phyloP scores from a whole-genome alignment of 1,140 invertebrate genomes.

The Patella vulgata region DNA sequence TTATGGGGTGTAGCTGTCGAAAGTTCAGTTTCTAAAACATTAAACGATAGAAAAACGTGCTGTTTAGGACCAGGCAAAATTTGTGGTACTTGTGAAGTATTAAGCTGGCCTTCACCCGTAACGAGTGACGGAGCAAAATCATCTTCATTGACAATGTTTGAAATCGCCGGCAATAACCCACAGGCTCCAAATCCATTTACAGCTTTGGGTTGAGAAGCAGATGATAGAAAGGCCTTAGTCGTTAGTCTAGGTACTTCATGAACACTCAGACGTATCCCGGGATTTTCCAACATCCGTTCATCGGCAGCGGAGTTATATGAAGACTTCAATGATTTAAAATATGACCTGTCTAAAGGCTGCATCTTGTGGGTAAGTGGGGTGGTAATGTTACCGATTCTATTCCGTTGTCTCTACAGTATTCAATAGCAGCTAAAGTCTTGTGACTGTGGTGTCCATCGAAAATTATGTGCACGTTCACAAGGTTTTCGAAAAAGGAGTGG shows the following conservation, averaged over 20 bases:
- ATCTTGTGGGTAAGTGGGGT: slow-evolving; percentile 26
- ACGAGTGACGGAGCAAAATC: slow-evolving; percentile 31
- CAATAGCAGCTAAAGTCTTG: slow-evolving; percentile 29
- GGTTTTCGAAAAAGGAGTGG: too few species aligned
- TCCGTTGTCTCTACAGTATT: slow-evolving; percentile 20
- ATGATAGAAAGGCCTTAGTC: slow-evolving; percentile 37
- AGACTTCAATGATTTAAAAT: slow-evolving; percentile 27
- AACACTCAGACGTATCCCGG: slow-evolving; percentile 49
- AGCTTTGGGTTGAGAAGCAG: slow-evolving; percentile 41
- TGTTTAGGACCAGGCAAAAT: too few species aligned
- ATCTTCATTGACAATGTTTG: slow-evolving; percentile 37
- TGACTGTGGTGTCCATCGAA: slow-evolving; percentile 36
- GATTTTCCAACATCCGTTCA: slow-evolving; percentile 51
- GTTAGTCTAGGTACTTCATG: slow-evolving; percentile 49
- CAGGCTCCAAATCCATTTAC: slow-evolving; percentile 40
- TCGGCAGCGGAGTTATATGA: slow-evolving; percentile 38
- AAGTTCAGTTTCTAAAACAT: too few species aligned
- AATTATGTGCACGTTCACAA: too few species aligned
- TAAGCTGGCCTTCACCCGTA: too few species aligned
- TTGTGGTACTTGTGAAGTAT: too few species aligned
- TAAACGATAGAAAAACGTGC: too few species aligned
- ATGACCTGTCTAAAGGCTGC: slow-evolving; percentile 28
- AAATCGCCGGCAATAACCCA: slow-evolving; percentile 40
- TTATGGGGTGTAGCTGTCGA: too few species aligned
- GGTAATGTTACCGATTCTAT: slow-evolving; percentile 24